Evolutionary conservation across 2,888 invertebrate genomes (phyloP).

Genomic region (Drosophila acutilabella): DNA sequence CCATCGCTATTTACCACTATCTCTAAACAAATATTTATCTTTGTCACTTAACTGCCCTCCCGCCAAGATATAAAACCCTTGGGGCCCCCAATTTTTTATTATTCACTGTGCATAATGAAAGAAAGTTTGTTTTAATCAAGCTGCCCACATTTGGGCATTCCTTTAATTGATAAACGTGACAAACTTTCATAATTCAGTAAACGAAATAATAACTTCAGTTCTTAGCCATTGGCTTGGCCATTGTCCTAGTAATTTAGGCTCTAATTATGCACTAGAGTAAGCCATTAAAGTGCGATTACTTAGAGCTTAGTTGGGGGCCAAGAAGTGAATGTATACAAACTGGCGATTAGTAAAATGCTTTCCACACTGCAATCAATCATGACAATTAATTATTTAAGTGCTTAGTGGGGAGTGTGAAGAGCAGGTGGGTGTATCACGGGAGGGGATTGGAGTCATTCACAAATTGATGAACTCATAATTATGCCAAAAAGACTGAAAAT

Average conservation of each 20-base stretch:
- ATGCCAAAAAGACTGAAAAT: constrained; percentile 9
- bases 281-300: constrained; percentile 54
- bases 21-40: no score
- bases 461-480: constrained; percentile 34
- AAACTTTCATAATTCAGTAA: constrained; percentile 68
- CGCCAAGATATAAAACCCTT: background rate
- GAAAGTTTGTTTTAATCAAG: constrained; percentile 10
- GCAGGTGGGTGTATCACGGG: background rate
- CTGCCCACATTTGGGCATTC: constrained; percentile 23
- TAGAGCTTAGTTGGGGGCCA: constrained; percentile 3
- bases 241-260: constrained; percentile 40
- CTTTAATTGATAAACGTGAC: constrained; percentile 66
- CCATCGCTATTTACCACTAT: background rate
- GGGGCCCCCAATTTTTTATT: background rate
- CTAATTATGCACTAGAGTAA: constrained; percentile 57
- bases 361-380: constrained; percentile 47
- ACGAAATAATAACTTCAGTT: constrained; percentile 17
- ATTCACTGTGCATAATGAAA: constrained; percentile 3
- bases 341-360: constrained; percentile 42
- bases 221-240: constrained; percentile 43
- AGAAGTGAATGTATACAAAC: constrained; percentile 30
- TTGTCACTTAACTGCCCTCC: background rate
- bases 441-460: background rate
- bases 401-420: background rate
- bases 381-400: constrained; percentile 51